Base-by-base conservation (phyloP, 2,888 invertebrate genomes). In the Spodoptera picta region DNA sequence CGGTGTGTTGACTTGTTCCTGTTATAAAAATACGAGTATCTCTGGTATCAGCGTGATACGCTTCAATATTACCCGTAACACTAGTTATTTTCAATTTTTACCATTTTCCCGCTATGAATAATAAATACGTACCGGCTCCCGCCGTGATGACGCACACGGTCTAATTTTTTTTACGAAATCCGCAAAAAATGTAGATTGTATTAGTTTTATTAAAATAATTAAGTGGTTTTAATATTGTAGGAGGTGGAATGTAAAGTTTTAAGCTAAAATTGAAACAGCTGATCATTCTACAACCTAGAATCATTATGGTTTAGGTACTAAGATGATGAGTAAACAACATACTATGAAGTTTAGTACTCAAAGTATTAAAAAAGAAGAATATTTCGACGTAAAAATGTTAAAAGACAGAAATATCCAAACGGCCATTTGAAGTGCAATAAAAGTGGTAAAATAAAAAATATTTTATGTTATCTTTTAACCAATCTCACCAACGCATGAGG, bases 381-480 rank as follows among this genome's bases (percentile, higher is more conserved):
- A 52, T 12, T 45, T 36, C 9, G 11, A n/a, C 10, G 9, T 14
- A 56, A 53, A 6, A 50, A 50, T 65, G 45, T 64, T 64, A 11
- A 46, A 56, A 72, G 46, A 50, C 55, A 55, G 59, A 71, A 77
- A 79, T 61, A 63, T 50, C 54, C 60, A 55, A 57, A 62, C 59
- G 49, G 52, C 52, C 73, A 69, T 74, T 80, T 75, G 73, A 76
- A 77, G 65, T 31, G 75, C 77, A 74, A 65, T 77, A 77, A 79
- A 77, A 73, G 74, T 69, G 69, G 71, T 64, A 49, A 68, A 79
- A 80, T 79, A 80, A 84, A 84, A 72, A 73, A 73, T 65, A 31
- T 75, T 76, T 78, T 77, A 79, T 69, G 76, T 77, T 82, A 82
- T 79, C 79, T 78, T 54, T 23, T 73, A 71, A 71, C 74, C 79